Evolutionary conservation across 2,888 invertebrate genomes (phyloP).

Genomic region (Hyposoter didymator): DNA sequence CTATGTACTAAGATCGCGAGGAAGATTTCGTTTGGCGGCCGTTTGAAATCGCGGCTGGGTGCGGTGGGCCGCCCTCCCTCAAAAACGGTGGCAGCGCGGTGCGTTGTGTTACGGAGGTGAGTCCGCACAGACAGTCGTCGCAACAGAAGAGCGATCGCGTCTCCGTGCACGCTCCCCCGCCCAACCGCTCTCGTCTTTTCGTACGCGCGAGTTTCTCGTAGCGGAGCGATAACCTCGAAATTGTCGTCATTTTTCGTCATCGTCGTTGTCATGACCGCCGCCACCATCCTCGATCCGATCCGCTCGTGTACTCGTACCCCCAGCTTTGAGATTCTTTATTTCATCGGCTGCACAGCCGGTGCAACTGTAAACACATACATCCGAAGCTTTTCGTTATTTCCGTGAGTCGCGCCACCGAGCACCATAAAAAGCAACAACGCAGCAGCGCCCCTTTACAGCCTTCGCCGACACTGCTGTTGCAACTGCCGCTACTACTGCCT

Average conservation of each 20-base stretch:
- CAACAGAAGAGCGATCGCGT: neutral
- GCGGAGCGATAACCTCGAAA: conserved; percentile 11
- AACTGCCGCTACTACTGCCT: neutral
- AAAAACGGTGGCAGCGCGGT: conserved; percentile 13
- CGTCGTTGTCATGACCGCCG: conserved; percentile 35
- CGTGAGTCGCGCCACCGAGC: conserved; percentile 12
- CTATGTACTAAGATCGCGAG: conserved; percentile 26
- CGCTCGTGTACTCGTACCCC: conserved; percentile 51
- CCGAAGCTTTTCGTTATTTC: conserved; percentile 53
- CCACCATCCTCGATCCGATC: conserved; percentile 35
- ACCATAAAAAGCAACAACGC: neutral
- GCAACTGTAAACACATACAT: conserved; percentile 78
- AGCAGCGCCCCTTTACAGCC: neutral
- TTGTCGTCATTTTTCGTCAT: conserved; percentile 47
- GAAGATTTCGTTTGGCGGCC: conserved; percentile 9
- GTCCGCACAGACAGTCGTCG: neutral
- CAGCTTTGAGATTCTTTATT: conserved; percentile 72
- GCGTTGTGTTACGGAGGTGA: conserved; percentile 4
- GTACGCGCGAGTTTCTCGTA: conserved; percentile 20
- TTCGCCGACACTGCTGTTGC: conserved; percentile 1
- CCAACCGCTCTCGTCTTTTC: neutral
- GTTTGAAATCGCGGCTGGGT: neutral
- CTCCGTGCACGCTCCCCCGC: conserved; percentile 5
- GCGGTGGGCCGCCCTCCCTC: conserved; percentile 6
- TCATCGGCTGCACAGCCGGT: conserved; percentile 75